phyloP scores from a whole-genome alignment of 2,888 invertebrate species.

The Anthrax anthrax region DNA sequence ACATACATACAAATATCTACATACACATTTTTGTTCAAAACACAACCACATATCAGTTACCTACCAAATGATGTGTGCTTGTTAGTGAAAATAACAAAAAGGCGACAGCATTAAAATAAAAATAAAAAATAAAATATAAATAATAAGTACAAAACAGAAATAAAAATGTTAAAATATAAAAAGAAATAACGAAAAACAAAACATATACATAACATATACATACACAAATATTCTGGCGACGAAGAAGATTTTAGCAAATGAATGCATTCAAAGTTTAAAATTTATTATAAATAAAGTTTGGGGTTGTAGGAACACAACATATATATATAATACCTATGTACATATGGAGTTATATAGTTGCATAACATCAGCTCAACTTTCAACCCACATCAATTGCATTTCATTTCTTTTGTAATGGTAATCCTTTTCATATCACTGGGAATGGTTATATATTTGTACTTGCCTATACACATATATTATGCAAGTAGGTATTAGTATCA shows the following conservation, averaged over 20 bases:
- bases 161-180: background rate
- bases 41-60: constrained; percentile 1
- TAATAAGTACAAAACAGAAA: no score
- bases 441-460: background rate
- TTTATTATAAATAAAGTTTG: background rate
- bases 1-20: no score
- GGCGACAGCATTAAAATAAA: constrained; percentile 8
- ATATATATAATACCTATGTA: no score
- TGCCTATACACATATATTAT: background rate
- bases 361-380: no score
- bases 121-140: background rate
- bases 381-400: no score
- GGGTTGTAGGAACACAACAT: background rate
- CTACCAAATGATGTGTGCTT: constrained; percentile 8
- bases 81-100: constrained; percentile 7
- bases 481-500: no score
- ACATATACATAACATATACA: no score
- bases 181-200: no score
- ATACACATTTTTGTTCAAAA: background rate
- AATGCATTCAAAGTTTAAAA: background rate
- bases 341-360: no score
- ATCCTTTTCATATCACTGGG: background rate
- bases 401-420: background rate
- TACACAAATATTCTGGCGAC: constrained; percentile 1
- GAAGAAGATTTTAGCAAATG: background rate